Evolutionary conservation across 2,113 vertebrate species (phyloP).

Genomic region (Lepus europaeus): DNA sequence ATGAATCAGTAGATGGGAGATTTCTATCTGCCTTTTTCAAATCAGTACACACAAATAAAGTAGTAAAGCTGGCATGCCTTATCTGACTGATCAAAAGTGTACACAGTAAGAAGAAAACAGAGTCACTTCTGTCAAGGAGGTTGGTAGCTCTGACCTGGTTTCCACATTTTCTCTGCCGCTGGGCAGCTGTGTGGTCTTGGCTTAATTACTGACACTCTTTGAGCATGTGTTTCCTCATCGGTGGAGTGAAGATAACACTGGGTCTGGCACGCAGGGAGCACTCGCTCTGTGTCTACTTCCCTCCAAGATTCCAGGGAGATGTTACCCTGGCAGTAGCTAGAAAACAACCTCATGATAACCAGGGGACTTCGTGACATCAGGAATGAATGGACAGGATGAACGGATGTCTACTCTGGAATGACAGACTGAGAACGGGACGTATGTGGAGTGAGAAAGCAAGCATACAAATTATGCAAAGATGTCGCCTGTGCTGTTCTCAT

Average conservation of each 20-base stretch:
- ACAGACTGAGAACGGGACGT: background rate
- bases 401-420: background rate
- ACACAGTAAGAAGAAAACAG: conserved; percentile 31
- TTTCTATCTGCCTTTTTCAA: no score
- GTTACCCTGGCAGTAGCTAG: background rate
- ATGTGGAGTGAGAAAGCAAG: background rate
- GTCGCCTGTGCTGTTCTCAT: background rate
- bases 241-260: background rate
- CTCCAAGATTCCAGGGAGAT: background rate
- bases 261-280: background rate
- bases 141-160: background rate
- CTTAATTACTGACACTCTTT: background rate
- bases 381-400: background rate
- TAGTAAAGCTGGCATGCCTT: background rate
- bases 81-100: background rate
- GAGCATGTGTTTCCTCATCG: background rate
- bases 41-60: background rate
- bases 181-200: background rate
- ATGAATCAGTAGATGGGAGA: no score
- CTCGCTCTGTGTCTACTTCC: background rate
- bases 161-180: background rate
- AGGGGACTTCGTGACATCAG: background rate
- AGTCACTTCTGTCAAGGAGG: background rate
- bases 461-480: background rate
- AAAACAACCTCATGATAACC: background rate